Evolutionary conservation across 2,797 vertebrate genomes (phyloP), one percentile per base, ranked within the genome.

Genomic region (Adrianichthys oophorus): DNA sequence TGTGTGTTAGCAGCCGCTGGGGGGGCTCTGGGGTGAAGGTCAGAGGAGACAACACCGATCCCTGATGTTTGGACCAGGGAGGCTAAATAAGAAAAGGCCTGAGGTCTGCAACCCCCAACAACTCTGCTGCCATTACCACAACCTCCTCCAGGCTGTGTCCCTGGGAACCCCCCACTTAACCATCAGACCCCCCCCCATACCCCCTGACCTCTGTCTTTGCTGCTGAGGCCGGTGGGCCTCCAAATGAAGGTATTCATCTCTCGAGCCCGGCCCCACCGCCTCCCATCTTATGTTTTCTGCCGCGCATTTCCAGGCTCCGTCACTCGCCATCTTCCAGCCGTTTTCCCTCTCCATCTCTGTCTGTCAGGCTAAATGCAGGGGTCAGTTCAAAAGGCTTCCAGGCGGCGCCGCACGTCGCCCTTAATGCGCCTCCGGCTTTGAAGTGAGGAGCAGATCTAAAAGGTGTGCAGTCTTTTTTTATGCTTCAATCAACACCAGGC

Each of bases 361-460:
- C 72, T 70, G 61, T 78, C 76, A 58, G 56, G 32, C 75, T 83
- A 83, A 87, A 82, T 61, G 56, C 78, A 74, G 65, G 68, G 87
- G 83, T 86, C 85, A 80, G 71, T 84, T 90, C 87, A 86, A 85
- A 90, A 69, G 76, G 74, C 66, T 83, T 79, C 72, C 71, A 77
- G 59, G 61, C 71, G 64, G 80, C 72, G 81, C 62, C 54, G 78
- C 73, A 57, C 76, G 74, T 72, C 55, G 66, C 71, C 56, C 70
- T 14, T 51, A 60, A 69, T 60, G 74, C 41, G 76, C 79, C 78
- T 23, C 42, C 62, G 79, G 83, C 88, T 87, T 87, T 85, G 87
- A 84, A 83, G 84, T 83, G 50, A 68, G 57, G 80, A 79, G 71
- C 61, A 63, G 62, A 74, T 83, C 56, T 76, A 65, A 79, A 68